These are phyloP conservation scores for Elymnias hypermnestra DNA, from an alignment of 1,140 invertebrate species.

Conservation along the genomic window DNA sequence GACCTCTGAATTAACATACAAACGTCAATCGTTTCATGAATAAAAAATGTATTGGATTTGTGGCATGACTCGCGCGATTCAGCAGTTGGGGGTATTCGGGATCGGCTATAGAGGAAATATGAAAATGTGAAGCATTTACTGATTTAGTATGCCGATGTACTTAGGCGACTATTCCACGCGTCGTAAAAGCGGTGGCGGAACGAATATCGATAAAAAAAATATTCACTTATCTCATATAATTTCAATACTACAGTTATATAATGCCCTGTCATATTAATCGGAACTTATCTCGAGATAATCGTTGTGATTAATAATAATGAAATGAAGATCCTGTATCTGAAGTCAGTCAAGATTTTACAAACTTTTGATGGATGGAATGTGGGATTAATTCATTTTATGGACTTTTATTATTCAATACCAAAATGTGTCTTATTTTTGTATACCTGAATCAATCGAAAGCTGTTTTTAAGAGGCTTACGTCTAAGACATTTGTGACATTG, in stretches of 20 bases:
- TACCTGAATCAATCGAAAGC: too few relatives aligned
- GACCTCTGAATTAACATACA: slow-evolving; percentile 73
- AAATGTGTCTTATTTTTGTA: too few relatives aligned
- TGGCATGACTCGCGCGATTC: slow-evolving; percentile 55
- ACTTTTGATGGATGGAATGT: too few relatives aligned
- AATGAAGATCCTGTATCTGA: too few relatives aligned
- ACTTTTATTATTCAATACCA: too few relatives aligned
- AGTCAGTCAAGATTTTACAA: too few relatives aligned
- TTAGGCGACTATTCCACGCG: slow-evolving; percentile 12
- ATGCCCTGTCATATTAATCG: too few relatives aligned
- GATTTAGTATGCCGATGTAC: slow-evolving; percentile 36
- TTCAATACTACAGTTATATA: not conserved
- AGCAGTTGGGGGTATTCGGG: slow-evolving; percentile 36
- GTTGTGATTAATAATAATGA: too few relatives aligned
- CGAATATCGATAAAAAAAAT: not conserved
- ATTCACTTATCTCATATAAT: not conserved
- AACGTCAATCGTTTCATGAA: slow-evolving; percentile 75
- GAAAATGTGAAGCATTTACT: slow-evolving; percentile 47
- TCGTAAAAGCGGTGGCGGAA: slow-evolving; percentile 12
- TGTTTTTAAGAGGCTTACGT: too few relatives aligned
- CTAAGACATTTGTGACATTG: too few relatives aligned
- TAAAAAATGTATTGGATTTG: slow-evolving; percentile 76
- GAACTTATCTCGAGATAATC: too few relatives aligned
- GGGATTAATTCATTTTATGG: too few relatives aligned
- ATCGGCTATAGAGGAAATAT: slow-evolving; percentile 50